Conservation (phyloP, 2,888 invertebrate genomes). For the Xestia xanthographa region DNA sequence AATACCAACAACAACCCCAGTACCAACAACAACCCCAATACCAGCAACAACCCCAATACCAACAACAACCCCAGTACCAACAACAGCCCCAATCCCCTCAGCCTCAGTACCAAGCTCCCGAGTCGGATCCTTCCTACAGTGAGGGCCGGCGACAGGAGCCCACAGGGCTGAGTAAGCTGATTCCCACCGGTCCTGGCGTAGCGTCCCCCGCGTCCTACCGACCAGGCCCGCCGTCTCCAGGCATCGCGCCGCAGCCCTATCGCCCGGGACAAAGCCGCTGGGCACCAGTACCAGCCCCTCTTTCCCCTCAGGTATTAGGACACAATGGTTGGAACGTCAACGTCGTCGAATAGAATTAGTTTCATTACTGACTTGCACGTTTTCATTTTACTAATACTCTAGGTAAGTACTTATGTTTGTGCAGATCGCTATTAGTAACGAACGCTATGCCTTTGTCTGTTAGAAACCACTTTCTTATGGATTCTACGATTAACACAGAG, state of each 20-base stretch:
- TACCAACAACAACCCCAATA: conserved; percentile 73
- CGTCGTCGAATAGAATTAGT: conserved; percentile 71
- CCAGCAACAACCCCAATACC: conserved; percentile 70
- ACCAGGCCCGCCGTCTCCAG: conserved; percentile 82
- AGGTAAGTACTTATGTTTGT: conserved; percentile 46
- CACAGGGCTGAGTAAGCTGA: conserved; percentile 87
- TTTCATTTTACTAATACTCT: conserved; percentile 57
- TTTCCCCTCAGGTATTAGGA: conserved; percentile 87
- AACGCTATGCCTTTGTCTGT: conserved; percentile 58
- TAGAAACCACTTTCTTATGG: conserved; percentile 33
- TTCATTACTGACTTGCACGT: conserved; percentile 72
- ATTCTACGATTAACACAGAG: conserved; percentile 43
- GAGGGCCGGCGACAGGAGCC: conserved; percentile 84
- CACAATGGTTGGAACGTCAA: conserved; percentile 64
- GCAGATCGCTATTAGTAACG: conserved; percentile 64
- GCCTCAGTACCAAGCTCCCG: conserved; percentile 72
- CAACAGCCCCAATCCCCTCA: conserved; percentile 74
- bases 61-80: conserved; percentile 71
- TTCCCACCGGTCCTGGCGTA: conserved; percentile 85
- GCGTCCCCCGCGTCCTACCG: conserved; percentile 74
- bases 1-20: conserved; percentile 71
- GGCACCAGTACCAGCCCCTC: conserved; percentile 88
- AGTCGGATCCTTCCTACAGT: conserved; percentile 78
- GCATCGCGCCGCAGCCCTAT: conserved; percentile 83
- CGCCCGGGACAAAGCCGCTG: conserved; percentile 85